Conservation (phyloP, 1,140 invertebrate genomes). For the Formica selysi region DNA sequence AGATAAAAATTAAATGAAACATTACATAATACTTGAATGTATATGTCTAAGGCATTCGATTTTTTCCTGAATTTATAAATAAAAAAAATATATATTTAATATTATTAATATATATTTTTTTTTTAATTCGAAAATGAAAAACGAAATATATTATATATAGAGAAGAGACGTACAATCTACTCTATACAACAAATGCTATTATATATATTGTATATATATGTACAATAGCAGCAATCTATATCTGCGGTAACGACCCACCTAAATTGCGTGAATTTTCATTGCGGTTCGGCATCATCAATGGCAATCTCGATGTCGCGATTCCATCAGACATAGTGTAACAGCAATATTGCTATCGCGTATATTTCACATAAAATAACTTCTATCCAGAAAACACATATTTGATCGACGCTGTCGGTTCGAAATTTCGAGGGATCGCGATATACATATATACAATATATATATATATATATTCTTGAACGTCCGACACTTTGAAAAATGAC, state of each 20-base stretch:
- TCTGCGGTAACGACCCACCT: slow-evolving; percentile 53
- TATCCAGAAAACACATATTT: background rate
- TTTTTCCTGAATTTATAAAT: background rate
- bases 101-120: background rate
- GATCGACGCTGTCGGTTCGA: slow-evolving; percentile 18
- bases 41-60: background rate
- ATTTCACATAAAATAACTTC: slow-evolving; percentile 42
- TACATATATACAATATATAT: background rate
- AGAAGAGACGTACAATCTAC: background rate
- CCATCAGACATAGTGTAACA: slow-evolving; percentile 41
- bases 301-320: slow-evolving; percentile 40
- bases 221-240: slow-evolving; percentile 34
- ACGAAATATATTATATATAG: background rate
- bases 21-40: background rate
- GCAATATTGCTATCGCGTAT: slow-evolving; percentile 43
- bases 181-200: background rate
- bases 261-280: slow-evolving; percentile 58
- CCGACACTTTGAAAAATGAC: slow-evolving; percentile 81
- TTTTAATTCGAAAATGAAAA: slow-evolving; percentile 6
- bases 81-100: background rate
- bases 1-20: background rate
- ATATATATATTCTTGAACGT: slow-evolving; percentile 35
- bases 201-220: no score
- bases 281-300: slow-evolving; percentile 49
- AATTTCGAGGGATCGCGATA: slow-evolving; percentile 43